phyloP scores from a whole-genome alignment of 2,888 invertebrate species.

The Stenodera caucasica region DNA sequence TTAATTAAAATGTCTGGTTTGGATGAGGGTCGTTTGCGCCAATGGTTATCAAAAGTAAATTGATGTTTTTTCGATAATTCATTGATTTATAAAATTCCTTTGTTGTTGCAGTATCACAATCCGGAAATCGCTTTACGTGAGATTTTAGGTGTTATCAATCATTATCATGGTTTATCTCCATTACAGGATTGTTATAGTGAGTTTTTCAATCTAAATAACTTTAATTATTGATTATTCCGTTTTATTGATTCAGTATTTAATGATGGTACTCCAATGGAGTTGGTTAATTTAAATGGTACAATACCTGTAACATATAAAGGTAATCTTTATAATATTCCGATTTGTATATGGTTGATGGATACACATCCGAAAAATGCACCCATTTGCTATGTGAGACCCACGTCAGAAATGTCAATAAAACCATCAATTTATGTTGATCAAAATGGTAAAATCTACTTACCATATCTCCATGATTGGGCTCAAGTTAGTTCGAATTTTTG shows the following conservation, averaged over 20 bases:
- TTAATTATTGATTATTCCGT: neutral
- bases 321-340: constrained; percentile 90
- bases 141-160: constrained; percentile 64
- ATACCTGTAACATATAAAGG: constrained; percentile 92
- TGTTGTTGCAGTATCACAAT: constrained; percentile 68
- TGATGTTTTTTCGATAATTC: constrained; percentile 11
- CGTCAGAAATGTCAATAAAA: constrained; percentile 93
- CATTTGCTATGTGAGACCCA: constrained; percentile 92
- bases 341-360: constrained; percentile 95
- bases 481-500: constrained; percentile 59
- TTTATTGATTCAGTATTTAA: constrained; percentile 70
- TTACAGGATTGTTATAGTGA: constrained; percentile 72
- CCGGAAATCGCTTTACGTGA: constrained; percentile 68
- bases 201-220: constrained; percentile 34
- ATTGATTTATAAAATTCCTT: constrained; percentile 11
- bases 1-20: constrained; percentile 34
- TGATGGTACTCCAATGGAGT: constrained; percentile 79
- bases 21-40: constrained; percentile 59
- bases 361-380: constrained; percentile 97
- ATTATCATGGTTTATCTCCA: constrained; percentile 68
- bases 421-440: constrained; percentile 92
- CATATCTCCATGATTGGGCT: constrained; percentile 95
- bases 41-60: constrained; percentile 58
- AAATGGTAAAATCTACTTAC: constrained; percentile 94
- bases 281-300: constrained; percentile 86